Percentiles rank a stretch among this genome's conserved stretches.
Evolutionary conservation across 2,113 vertebrate genomes (phyloP).

Genomic region (Myotis davidii): DNA sequence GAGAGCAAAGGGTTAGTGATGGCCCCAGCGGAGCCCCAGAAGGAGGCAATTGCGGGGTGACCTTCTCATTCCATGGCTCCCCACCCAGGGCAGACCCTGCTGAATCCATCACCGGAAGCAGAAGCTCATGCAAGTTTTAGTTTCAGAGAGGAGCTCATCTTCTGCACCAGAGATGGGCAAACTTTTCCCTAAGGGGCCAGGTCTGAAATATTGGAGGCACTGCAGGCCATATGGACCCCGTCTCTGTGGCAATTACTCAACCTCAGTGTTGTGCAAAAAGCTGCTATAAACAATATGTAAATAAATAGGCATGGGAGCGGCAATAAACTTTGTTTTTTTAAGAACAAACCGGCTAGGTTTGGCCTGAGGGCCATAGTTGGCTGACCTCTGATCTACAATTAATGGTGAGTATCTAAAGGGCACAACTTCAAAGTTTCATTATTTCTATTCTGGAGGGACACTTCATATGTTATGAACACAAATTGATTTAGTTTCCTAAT

Average conservation of each 20-base stretch:
- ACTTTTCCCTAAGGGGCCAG: not conserved
- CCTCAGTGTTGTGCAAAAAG: not conserved
- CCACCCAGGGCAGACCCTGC: not conserved
- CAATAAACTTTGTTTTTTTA: not conserved
- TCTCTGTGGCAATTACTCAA: not conserved
- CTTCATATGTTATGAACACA: not conserved
- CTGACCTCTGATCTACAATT: not conserved
- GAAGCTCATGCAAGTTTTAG: rapidly evolving
- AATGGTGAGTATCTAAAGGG: not conserved
- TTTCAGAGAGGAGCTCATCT: not conserved
- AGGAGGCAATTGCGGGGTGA: not conserved
- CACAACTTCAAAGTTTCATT: not conserved
- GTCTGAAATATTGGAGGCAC: not conserved
- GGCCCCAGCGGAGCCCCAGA: rapidly evolving
- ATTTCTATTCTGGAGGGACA: not conserved
- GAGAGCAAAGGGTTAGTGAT: not conserved
- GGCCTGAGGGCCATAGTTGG: not conserved
- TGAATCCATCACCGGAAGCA: not conserved
- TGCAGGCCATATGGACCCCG: not conserved
- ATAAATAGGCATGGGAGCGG: not conserved
- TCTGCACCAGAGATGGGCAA: not conserved
- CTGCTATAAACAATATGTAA: not conserved
- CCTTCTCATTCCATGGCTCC: too few species aligned
- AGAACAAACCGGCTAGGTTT: not conserved
- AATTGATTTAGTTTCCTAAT: not conserved